Base-by-base conservation (phyloP, 2,797 vertebrate species). In the Gorsachius magnificus region DNA sequence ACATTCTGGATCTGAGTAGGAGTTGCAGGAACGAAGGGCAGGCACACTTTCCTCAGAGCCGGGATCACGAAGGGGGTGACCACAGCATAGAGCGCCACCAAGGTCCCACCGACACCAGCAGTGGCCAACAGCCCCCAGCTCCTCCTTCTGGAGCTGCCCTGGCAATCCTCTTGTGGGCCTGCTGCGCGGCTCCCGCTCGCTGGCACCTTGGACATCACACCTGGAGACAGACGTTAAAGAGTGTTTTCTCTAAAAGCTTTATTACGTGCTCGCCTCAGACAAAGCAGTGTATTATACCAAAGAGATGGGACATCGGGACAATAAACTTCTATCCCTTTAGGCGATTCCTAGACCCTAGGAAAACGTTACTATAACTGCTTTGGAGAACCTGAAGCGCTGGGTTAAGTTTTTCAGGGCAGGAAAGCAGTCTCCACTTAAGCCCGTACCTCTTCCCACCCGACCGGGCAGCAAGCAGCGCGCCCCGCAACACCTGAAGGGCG, bases 21-120 rank as follows among this genome's bases (percentile, higher is more conserved):
- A 28, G 99, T 99, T 3, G 99, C 99, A 17, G 99, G 99, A 21
- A 99, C 99, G 6, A 99, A 99, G 5, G 99, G 99, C 58, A 99
- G 97, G 71, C 99, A 99, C n/a, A 99, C 83, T 45, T 97, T 99
- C 31, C 99, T 98, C 51, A 99, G 90, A 2, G 99, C 99, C 0
- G 99, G 99, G 1, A 97, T 89, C 10, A 99, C 61, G 29, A 99
- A 99, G 1, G 99, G 99, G 4, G 97, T 98, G 4, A 97, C 97
- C 33, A 98, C 98, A 0, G 99, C 99, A 48, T 99, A 99, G 24
- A 99, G 87, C 2, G 98, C 98, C 64, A 99, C 96, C 75, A 99
- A 65, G 1, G 98, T 97, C 3, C 99, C 99, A 0, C 99, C 99
- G 0, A 99, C 29, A 1, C 98, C 46, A 36, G 98, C 99, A 0